These are phyloP conservation scores for Atrichornis clamosus DNA, from an alignment of 2,113 vertebrate genomes.

Conservation along the genomic window DNA sequence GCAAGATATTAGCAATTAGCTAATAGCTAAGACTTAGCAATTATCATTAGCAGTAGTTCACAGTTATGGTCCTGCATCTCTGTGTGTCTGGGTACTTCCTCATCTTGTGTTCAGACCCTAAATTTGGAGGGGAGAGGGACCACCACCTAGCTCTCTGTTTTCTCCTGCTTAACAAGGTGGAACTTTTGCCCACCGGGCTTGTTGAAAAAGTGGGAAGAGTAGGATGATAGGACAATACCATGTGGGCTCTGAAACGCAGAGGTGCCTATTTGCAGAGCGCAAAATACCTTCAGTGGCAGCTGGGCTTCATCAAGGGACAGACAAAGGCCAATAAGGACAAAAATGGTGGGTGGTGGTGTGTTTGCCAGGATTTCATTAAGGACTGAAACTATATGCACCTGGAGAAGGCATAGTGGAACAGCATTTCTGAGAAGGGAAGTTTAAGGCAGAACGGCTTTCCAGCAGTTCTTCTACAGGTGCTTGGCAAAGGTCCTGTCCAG, in stretches of 20 bases:
- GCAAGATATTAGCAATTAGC: background rate
- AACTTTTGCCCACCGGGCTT: background rate
- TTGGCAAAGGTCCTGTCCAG: background rate
- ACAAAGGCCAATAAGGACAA: background rate
- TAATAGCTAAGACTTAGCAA: background rate
- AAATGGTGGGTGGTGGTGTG: background rate
- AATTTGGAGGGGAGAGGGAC: background rate
- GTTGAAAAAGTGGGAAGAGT: background rate
- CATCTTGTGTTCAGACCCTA: background rate
- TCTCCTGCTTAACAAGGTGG: background rate
- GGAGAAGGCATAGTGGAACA: background rate
- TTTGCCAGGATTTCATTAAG: background rate
- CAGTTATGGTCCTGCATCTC: background rate
- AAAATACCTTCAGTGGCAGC: background rate
- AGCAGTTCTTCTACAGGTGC: background rate
- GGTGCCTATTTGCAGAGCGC: no score
- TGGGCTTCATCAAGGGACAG: background rate
- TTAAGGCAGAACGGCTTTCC: background rate
- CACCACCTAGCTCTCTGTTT: background rate
- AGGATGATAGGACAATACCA: background rate
- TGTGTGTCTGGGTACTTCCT: background rate
- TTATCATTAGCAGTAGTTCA: background rate
- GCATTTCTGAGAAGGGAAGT: background rate
- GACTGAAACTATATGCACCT: background rate
- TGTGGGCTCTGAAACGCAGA: background rate